These are phyloP conservation scores for Suncus etruscus DNA, from an alignment of 2,113 vertebrate genomes.

Conservation along the genomic window DNA sequence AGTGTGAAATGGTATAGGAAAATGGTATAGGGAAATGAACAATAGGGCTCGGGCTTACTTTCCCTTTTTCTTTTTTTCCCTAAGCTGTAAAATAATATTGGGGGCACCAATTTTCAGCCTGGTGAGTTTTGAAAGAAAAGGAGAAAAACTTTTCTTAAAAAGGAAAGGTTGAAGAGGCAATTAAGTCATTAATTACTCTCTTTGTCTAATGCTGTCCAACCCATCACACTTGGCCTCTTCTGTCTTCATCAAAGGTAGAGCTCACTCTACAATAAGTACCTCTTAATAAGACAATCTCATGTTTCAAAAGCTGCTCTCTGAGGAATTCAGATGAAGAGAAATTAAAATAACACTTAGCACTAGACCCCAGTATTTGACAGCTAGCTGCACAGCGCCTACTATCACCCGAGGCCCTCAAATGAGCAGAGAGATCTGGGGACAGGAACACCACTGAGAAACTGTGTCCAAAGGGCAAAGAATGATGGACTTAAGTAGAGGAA, in stretches of 20 bases:
- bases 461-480: neutral
- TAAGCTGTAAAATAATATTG: constrained; percentile 81
- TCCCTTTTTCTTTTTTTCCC: constrained; percentile 78
- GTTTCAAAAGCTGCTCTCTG: constrained; percentile 70
- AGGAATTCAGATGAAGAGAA: constrained; percentile 80
- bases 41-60: constrained; percentile 82
- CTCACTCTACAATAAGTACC: constrained; percentile 70
- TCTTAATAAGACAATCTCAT: constrained; percentile 77
- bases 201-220: constrained; percentile 80
- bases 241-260: constrained; percentile 79
- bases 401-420: constrained; percentile 53
- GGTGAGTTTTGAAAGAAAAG: constrained; percentile 71
- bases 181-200: constrained; percentile 85
- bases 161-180: constrained; percentile 81
- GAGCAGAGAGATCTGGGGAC: neutral
- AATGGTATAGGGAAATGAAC: constrained; percentile 82
- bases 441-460: neutral
- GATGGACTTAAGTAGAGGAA: neutral
- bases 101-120: constrained; percentile 78
- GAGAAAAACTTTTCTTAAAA: constrained; percentile 71
- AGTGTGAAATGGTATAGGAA: constrained; percentile 82
- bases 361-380: constrained; percentile 68
- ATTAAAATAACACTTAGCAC: constrained; percentile 76
- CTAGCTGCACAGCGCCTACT: constrained; percentile 66
- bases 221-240: constrained; percentile 76